These are phyloP conservation scores for Drosophila meridionalis DNA, from an alignment of 2,888 invertebrate species.

Conservation along the genomic window DNA sequence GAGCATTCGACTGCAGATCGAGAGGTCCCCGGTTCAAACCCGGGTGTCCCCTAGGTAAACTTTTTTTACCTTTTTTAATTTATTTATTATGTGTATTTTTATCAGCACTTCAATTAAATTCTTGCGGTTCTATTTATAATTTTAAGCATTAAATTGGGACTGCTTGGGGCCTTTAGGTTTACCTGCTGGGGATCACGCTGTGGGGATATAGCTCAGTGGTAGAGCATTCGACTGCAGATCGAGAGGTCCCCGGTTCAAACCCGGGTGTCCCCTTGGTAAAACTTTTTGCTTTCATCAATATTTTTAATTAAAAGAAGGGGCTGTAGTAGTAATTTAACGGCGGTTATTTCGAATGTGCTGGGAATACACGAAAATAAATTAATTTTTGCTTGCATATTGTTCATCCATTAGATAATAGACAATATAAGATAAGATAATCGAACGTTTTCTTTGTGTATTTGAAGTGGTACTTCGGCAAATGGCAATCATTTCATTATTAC, in stretches of 20 bases:
- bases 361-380: not conserved
- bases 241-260: slow-evolving; percentile 81
- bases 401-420: not conserved
- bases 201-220: slow-evolving; percentile 73
- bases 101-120: not conserved
- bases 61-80: slow-evolving; percentile 21
- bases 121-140: slow-evolving; percentile 14
- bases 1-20: slow-evolving; percentile 74
- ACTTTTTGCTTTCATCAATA: not conserved
- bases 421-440: slow-evolving; percentile 3
- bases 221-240: slow-evolving; percentile 74
- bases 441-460: not conserved
- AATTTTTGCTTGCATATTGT: not conserved
- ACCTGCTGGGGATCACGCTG: not conserved
- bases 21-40: slow-evolving; percentile 82
- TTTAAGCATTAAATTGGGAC: not conserved
- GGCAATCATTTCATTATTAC: not conserved
- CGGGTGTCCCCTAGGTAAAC: slow-evolving; percentile 70
- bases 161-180: not conserved
- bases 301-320: not conserved
- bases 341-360: not conserved
- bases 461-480: not conserved
- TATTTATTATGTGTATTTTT: not conserved
- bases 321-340: not conserved
- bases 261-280: slow-evolving; percentile 70